phyloP scores from a whole-genome alignment of 2,113 vertebrate species.

The Okapia johnstoni region DNA sequence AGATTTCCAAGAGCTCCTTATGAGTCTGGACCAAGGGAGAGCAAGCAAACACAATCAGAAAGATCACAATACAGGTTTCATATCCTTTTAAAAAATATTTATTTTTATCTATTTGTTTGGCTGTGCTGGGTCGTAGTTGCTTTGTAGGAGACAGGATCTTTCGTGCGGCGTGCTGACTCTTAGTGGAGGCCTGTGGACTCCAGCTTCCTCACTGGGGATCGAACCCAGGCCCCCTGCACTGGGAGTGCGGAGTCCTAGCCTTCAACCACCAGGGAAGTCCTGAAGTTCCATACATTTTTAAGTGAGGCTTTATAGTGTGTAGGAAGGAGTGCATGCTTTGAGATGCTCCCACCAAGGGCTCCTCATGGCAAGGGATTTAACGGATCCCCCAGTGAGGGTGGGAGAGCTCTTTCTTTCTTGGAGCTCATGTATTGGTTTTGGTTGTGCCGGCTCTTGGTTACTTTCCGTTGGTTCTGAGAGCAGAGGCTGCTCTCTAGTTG shows the following conservation, averaged over 20 bases:
- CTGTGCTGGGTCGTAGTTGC: background rate
- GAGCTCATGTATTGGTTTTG: background rate
- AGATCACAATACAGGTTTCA: background rate
- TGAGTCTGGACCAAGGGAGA: background rate
- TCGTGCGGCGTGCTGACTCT: fast-evolving
- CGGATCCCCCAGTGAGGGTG: no score
- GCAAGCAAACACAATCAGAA: background rate
- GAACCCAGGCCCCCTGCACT: background rate
- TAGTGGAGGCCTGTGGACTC: background rate
- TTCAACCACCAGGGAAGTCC: background rate
- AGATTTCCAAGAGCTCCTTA: background rate
- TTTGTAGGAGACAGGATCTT: background rate
- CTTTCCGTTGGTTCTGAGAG: background rate
- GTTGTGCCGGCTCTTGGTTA: background rate
- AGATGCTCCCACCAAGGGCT: background rate
- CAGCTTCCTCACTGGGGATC: background rate
- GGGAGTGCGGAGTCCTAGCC: background rate
- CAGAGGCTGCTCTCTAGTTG: background rate
- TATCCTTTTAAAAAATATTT: background rate
- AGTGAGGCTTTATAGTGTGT: background rate
- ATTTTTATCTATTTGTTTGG: background rate
- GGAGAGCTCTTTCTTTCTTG: background rate
- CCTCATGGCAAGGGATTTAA: background rate
- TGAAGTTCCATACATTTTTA: background rate
- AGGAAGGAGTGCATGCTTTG: background rate